phyloP scores from a whole-genome alignment of 2,113 vertebrate genomes.

The Sceloporus undulatus region DNA sequence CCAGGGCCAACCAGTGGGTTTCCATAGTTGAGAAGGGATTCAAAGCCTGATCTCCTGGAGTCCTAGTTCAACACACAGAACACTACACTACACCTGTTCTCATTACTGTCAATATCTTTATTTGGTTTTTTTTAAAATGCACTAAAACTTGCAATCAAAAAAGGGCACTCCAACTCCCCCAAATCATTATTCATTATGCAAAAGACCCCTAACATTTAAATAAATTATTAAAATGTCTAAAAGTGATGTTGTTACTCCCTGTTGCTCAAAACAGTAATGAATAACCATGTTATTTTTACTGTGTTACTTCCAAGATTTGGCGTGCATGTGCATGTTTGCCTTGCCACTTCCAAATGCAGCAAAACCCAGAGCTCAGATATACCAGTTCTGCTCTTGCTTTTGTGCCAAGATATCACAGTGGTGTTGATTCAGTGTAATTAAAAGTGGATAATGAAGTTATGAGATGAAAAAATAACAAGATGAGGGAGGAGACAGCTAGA shows the following conservation, averaged over 20 bases:
- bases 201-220: not conserved
- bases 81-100: too few species aligned
- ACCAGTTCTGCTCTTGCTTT: not conserved
- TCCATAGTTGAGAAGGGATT: too few species aligned
- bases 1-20: too few species aligned
- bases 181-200: not conserved
- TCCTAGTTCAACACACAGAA: too few species aligned
- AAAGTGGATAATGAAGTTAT: not conserved
- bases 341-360: not conserved
- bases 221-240: not conserved
- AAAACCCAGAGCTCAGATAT: not conserved
- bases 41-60: too few species aligned
- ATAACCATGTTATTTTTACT: not conserved
- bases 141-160: too few species aligned
- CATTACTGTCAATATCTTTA: too few species aligned
- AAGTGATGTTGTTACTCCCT: not conserved
- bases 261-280: not conserved
- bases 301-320: not conserved
- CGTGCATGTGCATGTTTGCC: not conserved
- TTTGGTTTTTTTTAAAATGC: too few species aligned
- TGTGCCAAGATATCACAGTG: not conserved
- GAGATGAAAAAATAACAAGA: not conserved
- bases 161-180: too few species aligned
- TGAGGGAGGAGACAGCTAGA: not conserved
- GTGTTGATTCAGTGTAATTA: not conserved